phyloP scores from a whole-genome alignment of 2,797 vertebrate genomes.

The Gallinago solitaria region DNA sequence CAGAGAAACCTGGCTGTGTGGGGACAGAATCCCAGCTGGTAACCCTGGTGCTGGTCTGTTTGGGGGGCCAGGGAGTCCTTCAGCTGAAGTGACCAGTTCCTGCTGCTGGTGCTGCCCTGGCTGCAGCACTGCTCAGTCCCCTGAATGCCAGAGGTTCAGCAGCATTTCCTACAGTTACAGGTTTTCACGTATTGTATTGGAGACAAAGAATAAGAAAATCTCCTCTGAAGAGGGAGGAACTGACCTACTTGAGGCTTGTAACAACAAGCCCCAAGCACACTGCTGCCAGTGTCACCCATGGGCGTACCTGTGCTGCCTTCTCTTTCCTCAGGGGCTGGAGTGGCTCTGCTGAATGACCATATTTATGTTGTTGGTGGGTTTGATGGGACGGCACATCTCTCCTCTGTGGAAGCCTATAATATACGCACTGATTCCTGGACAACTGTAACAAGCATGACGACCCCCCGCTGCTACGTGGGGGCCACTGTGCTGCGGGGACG shows the following conservation, averaged over 20 bases:
- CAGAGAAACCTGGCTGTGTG: neutral
- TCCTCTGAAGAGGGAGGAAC: neutral
- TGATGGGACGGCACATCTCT: slow-evolving; percentile 93
- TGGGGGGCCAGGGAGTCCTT: neutral
- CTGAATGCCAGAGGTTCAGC: neutral
- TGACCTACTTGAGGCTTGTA: neutral
- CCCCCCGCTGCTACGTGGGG: slow-evolving; percentile 96
- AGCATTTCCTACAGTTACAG: neutral
- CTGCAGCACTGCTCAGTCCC: neutral
- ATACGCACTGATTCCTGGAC: slow-evolving; percentile 98
- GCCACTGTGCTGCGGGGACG: slow-evolving; percentile 95
- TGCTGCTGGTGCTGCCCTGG: neutral
- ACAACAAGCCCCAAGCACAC: fast-evolving
- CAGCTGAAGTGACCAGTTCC: neutral
- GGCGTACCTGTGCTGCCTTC: neutral
- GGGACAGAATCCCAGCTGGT: neutral
- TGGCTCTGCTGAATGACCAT: slow-evolving; percentile 95
- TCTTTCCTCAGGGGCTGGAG: slow-evolving; percentile 87
- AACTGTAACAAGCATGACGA: slow-evolving; percentile 96
- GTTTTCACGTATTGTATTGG: fast-evolving
- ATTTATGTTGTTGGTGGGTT: slow-evolving; percentile 98
- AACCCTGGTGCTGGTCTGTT: too few relatives aligned
- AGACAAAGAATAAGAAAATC: neutral
- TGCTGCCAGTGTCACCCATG: fast-evolving
- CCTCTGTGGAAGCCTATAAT: slow-evolving; percentile 97